These are phyloP conservation scores for Micromesistius poutassou DNA, from an alignment of 2,797 vertebrate genomes.

Conservation along the genomic window DNA sequence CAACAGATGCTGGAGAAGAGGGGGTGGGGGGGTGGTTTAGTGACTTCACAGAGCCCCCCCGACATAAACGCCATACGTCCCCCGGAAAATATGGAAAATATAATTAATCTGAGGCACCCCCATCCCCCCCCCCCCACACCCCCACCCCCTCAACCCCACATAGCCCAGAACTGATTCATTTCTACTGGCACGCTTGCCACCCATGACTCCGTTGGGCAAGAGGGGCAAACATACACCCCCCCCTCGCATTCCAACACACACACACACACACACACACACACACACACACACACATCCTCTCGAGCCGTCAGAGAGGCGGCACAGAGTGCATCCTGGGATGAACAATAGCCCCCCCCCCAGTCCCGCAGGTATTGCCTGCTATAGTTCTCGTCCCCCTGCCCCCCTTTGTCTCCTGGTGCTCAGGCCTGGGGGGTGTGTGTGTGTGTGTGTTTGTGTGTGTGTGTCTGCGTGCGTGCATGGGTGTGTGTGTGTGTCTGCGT, in stretches of 20 bases:
- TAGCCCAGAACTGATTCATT: slow-evolving; percentile 19
- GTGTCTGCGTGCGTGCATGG: no score
- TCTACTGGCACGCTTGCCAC: slow-evolving; percentile 68
- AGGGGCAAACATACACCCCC: slow-evolving; percentile 54
- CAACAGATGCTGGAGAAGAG: slow-evolving; percentile 61
- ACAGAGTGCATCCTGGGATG: no score
- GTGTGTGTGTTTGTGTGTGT: not conserved
- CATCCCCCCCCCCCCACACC: not conserved
- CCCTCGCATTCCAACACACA: slow-evolving; percentile 46
- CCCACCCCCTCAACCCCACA: not conserved
- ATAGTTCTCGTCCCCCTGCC: no score
- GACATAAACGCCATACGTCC: slow-evolving; percentile 18
- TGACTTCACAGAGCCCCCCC: slow-evolving; percentile 50
- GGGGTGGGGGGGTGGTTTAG: slow-evolving; percentile 19
- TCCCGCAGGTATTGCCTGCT: no score
- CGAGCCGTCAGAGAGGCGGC: slow-evolving; percentile 4
- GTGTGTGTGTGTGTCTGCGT: no score
- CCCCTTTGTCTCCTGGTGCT: no score
- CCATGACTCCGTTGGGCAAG: slow-evolving; percentile 61
- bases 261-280: slow-evolving; percentile 6
- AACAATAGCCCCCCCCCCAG: no score
- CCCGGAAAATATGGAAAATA: slow-evolving; percentile 34
- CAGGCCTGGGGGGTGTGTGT: no score
- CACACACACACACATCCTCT: slow-evolving; percentile 62
- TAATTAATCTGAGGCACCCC: slow-evolving; percentile 57